These are phyloP conservation scores for Camponotus fellah DNA, from an alignment of 2,888 invertebrate species.

Conservation along the genomic window DNA sequence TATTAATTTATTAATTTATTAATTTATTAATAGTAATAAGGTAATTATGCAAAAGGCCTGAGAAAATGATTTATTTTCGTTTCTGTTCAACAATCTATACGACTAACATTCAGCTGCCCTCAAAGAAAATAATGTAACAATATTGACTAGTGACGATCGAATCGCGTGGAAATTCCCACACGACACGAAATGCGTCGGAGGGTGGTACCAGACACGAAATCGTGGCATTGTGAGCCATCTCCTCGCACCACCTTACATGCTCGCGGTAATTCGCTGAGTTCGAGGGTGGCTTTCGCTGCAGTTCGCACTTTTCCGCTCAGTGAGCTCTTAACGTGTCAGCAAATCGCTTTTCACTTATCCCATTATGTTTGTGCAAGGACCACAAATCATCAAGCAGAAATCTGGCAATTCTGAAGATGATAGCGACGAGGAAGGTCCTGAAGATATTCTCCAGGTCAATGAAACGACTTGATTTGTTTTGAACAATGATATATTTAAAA, in stretches of 20 bases:
- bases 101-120: neutral
- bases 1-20: too few species aligned
- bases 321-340: slow-evolving; percentile 31
- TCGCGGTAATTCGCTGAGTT: slow-evolving; percentile 44
- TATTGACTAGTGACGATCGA: slow-evolving; percentile 64
- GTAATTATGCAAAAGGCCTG: neutral
- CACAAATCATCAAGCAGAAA: slow-evolving; percentile 72
- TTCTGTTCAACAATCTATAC: neutral
- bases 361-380: slow-evolving; percentile 83
- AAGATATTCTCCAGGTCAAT: slow-evolving; percentile 83
- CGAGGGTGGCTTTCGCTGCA: slow-evolving; percentile 30
- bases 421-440: slow-evolving; percentile 82
- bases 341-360: slow-evolving; percentile 13
- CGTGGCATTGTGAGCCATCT: slow-evolving; percentile 62
- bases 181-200: slow-evolving; percentile 74
- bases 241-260: slow-evolving; percentile 58
- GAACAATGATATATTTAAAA: neutral
- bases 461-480: neutral
- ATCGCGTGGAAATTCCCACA: slow-evolving; percentile 71
- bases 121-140: neutral
- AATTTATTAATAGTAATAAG: neutral
- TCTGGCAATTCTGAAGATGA: slow-evolving; percentile 81
- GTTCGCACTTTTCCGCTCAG: slow-evolving; percentile 31
- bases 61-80: neutral
- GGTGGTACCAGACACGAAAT: slow-evolving; percentile 82